Base-by-base conservation (phyloP, 2,888 invertebrate species). In the Macroteleia sp. region DNA sequence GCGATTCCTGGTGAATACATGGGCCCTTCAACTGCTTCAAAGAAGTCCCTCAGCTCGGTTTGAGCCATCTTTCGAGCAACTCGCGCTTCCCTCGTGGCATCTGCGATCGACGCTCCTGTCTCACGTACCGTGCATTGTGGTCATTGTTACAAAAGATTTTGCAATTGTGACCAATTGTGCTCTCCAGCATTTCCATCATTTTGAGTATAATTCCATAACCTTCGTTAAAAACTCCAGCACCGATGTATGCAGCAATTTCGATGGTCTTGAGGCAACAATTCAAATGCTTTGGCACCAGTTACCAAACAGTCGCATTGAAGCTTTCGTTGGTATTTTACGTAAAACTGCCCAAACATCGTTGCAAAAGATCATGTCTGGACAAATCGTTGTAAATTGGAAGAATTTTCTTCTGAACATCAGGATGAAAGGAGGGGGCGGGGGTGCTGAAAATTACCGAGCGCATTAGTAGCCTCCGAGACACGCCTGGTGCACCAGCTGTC, bases 61-160 rank as follows among this genome's bases (percentile, higher is more conserved):
- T 56, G 34, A 10, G 28, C 44, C 36, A 39, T 46, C 14, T 56
- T 67, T 12, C 12, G 62, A 10, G 41, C 56, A 14, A 14, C 39
- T 28, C 67, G 9, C 3, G 67, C 46, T 32, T 56, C 54, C 12
- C 22, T 42, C 2, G 44, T 54, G 1, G 22, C 25, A 25, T n/a
- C 46, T 67, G 54, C 28, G 46, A 32, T 6, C 67, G 56, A n/a
- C 67, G 56, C 46, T 46, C 56, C 46, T 56, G 67, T 3, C 46
- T 34, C 1, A 19, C 19, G 36, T 46, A 19, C 8, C 54, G 56
- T 3, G 17, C 19, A 14, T 36, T 28, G 44, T 56, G 46, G 22
- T 32, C 42, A 1, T 25, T n/a, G 1, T 62, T 32, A 5, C 14
- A 6, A 19, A 62, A 48, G 19, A 41, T 50, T 36, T 46, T 59